Conservation (phyloP, 1,140 invertebrate genomes). For the Medauroidea extradentata region DNA sequence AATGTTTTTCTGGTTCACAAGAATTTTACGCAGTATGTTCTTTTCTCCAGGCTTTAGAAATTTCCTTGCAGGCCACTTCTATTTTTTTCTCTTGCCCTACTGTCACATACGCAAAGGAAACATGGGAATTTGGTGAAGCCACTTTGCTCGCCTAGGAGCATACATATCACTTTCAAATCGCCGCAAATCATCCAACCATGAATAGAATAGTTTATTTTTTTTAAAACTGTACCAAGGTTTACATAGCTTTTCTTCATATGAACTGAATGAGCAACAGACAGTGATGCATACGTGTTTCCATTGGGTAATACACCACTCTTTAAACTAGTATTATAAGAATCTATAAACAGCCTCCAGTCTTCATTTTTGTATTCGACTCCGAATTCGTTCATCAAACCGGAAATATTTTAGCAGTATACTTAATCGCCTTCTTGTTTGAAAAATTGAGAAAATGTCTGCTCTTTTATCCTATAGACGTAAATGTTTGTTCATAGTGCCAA, state of each 20-base stretch:
- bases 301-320: constrained; percentile 37
- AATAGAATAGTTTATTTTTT: constrained; percentile 1
- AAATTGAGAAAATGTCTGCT: constrained; percentile 14
- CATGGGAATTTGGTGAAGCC: constrained; percentile 38
- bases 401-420: constrained; percentile 21
- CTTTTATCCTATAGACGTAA: constrained; percentile 1
- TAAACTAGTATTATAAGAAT: constrained; percentile 30
- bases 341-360: constrained; percentile 33
- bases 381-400: constrained; percentile 28
- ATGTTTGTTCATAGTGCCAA: constrained; percentile 4
- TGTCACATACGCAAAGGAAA: constrained; percentile 35
- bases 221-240: constrained; percentile 11
- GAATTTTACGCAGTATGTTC: constrained; percentile 23
- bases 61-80: constrained; percentile 22
- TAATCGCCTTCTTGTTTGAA: constrained; percentile 23
- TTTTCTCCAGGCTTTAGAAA: constrained; percentile 15
- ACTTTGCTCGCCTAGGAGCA: constrained; percentile 33
- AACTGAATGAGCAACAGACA: constrained; percentile 29
- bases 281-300: constrained; percentile 32
- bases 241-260: constrained; percentile 31
- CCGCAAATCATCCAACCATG: constrained; percentile 25
- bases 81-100: constrained; percentile 25
- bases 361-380: constrained; percentile 19
- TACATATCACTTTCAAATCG: constrained; percentile 24
- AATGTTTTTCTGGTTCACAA: constrained; percentile 25